A percentile compares a stretch with the other conserved stretches of the same genome.
phyloP scores from a whole-genome alignment of 53 echinoderm and acorn worm species.

The Patiria pectinifera region DNA sequence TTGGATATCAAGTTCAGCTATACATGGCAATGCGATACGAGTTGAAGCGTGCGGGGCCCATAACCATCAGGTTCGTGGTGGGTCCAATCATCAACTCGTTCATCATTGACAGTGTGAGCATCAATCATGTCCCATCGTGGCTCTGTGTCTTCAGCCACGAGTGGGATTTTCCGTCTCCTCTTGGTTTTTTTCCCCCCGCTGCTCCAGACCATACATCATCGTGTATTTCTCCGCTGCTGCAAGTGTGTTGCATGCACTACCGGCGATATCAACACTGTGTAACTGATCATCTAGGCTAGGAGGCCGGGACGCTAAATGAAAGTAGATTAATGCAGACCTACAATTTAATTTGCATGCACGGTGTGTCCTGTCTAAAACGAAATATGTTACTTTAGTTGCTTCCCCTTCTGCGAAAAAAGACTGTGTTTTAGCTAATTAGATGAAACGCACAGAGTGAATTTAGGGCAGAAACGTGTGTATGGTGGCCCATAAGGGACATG shows the following conservation, averaged over 20 bases:
- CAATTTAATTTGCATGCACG: not conserved
- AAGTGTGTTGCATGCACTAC: not conserved
- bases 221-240: not conserved
- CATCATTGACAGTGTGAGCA: slow-evolving; percentile 30
- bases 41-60: not conserved
- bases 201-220: slow-evolving; percentile 32
- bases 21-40: not conserved
- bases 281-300: slow-evolving; percentile 17
- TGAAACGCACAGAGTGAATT: too few species aligned
- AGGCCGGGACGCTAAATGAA: not conserved
- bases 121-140: slow-evolving; percentile 28
- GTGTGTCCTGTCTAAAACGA: too few species aligned
- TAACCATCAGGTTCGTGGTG: not conserved
- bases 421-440: too few species aligned
- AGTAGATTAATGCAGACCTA: not conserved
- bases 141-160: slow-evolving; percentile 2
- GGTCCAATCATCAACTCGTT: slow-evolving; percentile 19
- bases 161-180: slow-evolving; percentile 31
- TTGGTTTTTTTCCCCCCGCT: not conserved
- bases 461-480: too few species aligned
- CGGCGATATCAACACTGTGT: not conserved
- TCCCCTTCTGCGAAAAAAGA: too few species aligned
- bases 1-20: not conserved
- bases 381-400: too few species aligned
- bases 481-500: too few species aligned